phyloP scores from a whole-genome alignment of 2,888 invertebrate genomes.

The Oscheius onirici region DNA sequence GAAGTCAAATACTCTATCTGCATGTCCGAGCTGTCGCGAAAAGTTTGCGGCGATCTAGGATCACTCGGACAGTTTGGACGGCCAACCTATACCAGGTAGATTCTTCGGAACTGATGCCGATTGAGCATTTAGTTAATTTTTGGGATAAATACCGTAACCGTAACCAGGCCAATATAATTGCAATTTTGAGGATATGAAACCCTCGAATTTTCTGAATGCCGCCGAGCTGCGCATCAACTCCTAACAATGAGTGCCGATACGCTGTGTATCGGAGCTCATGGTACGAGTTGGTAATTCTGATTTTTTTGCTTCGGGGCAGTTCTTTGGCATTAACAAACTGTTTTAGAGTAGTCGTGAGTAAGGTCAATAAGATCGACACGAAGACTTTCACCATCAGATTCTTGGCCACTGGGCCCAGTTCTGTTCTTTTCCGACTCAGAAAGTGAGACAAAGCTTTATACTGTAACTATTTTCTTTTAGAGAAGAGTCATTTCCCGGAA shows the following conservation, averaged over 20 bases:
- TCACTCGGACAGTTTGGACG: slow-evolving; percentile 46
- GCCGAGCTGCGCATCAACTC: too few species aligned
- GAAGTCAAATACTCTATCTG: slow-evolving; percentile 46
- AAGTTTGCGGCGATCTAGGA: slow-evolving; percentile 58
- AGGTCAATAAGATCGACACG: slow-evolving; percentile 41
- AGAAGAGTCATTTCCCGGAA: slow-evolving; percentile 38
- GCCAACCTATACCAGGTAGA: slow-evolving; percentile 43
- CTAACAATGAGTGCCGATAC: too few species aligned
- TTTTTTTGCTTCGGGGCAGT: not conserved
- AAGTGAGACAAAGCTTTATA: slow-evolving; percentile 36
- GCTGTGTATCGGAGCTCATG: too few species aligned
- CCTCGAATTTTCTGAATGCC: too few species aligned
- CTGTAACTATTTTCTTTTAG: slow-evolving; percentile 32
- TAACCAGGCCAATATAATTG: not conserved
- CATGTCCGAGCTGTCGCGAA: slow-evolving; percentile 44
- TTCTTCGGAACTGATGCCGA: too few species aligned
- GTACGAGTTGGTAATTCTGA: too few species aligned
- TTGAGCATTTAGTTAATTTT: too few species aligned
- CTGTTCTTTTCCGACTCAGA: slow-evolving; percentile 49
- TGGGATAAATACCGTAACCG: too few species aligned
- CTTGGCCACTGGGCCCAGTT: slow-evolving; percentile 40
- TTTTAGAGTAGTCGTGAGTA: slow-evolving; percentile 47
- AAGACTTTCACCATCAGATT: slow-evolving; percentile 59
- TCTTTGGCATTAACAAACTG: not conserved
- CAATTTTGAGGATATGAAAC: not conserved